Conservation (phyloP, 2,113 vertebrate genomes). For the Tachysurus vachellii region DNA sequence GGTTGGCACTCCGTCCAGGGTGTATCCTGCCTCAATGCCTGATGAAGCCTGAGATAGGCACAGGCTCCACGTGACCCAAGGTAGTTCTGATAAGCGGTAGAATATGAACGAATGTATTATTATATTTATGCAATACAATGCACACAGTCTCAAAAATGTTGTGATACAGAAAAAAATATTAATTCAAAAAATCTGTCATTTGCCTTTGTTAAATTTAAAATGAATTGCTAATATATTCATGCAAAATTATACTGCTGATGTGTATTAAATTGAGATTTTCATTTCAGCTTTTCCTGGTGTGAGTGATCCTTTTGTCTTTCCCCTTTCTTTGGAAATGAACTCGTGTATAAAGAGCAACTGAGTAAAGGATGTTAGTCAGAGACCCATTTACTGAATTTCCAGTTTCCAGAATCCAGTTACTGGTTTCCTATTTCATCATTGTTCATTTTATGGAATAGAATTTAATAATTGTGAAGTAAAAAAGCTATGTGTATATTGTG, state of each 20-base stretch:
- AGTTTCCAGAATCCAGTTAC: background rate
- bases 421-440: background rate
- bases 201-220: background rate
- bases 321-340: background rate
- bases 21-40: too few species aligned
- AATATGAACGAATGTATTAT: too few species aligned
- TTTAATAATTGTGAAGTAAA: background rate
- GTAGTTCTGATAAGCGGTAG: too few species aligned
- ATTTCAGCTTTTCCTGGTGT: background rate
- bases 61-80: too few species aligned
- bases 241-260: background rate
- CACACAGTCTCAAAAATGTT: too few species aligned
- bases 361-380: background rate
- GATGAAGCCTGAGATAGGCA: too few species aligned
- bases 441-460: background rate
- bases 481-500: background rate
- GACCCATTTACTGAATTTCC: background rate
- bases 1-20: too few species aligned
- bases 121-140: too few species aligned
- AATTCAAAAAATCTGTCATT: too few species aligned
- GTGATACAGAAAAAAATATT: too few species aligned
- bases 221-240: background rate
- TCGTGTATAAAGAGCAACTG: background rate
- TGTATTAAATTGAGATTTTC: background rate
- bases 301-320: background rate